A percentile compares a stretch with the other conserved stretches of the same genome.
Conservation (phyloP, 2,797 vertebrate species). For the Melanotaenia pygmaea region DNA sequence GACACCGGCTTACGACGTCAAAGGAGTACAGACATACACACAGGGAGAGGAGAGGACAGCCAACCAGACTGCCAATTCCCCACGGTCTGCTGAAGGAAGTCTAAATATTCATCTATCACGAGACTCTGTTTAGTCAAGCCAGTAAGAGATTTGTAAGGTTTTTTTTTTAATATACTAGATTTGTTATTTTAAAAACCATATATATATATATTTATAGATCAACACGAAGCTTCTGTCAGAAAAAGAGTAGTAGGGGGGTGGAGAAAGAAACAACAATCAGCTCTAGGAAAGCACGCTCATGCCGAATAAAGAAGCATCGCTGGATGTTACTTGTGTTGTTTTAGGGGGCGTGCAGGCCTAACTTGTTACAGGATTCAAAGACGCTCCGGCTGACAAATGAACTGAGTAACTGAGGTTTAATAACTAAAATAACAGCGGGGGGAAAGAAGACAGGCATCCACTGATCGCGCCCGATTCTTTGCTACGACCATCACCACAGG, state of each 20-base stretch:
- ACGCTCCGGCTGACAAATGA: constrained; percentile 66
- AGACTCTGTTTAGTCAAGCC: constrained; percentile 40
- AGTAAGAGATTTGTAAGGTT: constrained; percentile 49
- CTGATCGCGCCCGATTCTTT: constrained; percentile 59
- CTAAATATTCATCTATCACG: constrained; percentile 52
- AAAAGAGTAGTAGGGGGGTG: constrained; percentile 29
- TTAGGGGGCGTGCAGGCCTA: constrained; percentile 62
- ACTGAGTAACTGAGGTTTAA: constrained; percentile 60
- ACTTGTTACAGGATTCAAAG: constrained; percentile 71
- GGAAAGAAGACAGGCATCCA: constrained; percentile 52
- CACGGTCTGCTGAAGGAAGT: constrained; percentile 65
- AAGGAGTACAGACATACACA: constrained; percentile 76
- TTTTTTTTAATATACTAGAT: constrained; percentile 39
- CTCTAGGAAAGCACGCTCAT: constrained; percentile 68
- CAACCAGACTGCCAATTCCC: constrained; percentile 74
- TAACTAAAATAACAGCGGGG: constrained; percentile 60
- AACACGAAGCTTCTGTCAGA: constrained; percentile 47
- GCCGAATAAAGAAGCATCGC: constrained; percentile 72
- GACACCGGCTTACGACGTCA: constrained; percentile 89
- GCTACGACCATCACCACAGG: constrained; percentile 75
- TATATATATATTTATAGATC: constrained; percentile 1
- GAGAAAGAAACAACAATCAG: constrained; percentile 51
- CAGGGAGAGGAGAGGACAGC: constrained; percentile 65
- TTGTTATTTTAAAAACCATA: constrained; percentile 16
- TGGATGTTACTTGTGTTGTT: constrained; percentile 74